Evolutionary conservation across 2,113 vertebrate species (phyloP).

Genomic region (Monarcha castaneiventris): DNA sequence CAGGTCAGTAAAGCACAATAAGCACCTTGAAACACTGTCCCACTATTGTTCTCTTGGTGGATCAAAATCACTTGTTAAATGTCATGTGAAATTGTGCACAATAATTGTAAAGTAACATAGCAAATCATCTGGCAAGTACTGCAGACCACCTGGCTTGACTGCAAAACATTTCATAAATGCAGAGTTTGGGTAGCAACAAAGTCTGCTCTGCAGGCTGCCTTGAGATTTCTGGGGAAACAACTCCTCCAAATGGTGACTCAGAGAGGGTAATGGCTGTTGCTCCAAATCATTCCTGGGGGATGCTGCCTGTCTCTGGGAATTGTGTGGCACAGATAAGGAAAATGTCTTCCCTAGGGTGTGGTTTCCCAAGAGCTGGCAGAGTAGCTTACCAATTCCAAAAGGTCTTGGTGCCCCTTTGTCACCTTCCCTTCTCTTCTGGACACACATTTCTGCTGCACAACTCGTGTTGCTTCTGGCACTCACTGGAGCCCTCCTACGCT

Average conservation of each 20-base stretch:
- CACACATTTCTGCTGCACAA: neutral
- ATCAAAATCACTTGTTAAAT: neutral
- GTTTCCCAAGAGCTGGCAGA: neutral
- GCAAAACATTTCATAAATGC: neutral
- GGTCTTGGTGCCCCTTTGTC: neutral
- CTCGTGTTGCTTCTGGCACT: neutral
- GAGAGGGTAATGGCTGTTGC: neutral
- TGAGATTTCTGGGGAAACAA: neutral
- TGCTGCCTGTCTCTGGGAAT: neutral
- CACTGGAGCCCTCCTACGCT: neutral
- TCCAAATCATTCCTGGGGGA: neutral
- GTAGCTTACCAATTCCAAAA: neutral
- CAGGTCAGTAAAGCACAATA: neutral
- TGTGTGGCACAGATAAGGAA: neutral
- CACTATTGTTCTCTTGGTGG: neutral
- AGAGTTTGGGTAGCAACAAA: neutral
- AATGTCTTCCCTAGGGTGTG: neutral
- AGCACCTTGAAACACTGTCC: neutral
- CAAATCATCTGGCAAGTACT: neutral
- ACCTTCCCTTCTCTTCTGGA: neutral
- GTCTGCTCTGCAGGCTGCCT: neutral
- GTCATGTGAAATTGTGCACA: neutral
- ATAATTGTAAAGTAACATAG: neutral
- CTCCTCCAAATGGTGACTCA: neutral
- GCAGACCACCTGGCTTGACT: neutral